These are phyloP conservation scores for Hylyphantes graminicola DNA, from an alignment of 1,140 invertebrate species.

Conservation along the genomic window DNA sequence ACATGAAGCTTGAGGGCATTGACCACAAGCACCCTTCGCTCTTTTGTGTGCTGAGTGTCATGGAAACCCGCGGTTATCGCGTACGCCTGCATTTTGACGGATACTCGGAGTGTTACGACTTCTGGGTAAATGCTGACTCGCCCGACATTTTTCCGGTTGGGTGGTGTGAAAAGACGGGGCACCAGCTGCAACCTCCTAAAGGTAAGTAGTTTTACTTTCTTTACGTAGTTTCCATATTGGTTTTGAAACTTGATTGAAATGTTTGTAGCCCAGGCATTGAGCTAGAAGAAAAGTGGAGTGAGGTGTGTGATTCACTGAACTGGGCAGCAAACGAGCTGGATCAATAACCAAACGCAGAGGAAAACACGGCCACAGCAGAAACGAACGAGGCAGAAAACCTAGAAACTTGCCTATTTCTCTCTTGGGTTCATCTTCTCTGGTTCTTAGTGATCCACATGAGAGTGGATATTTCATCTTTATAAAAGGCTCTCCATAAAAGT, in stretches of 20 bases:
- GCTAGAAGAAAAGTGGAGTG: no score
- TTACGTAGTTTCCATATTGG: neutral
- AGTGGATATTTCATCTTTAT: no score
- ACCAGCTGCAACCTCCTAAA: slow-evolving; percentile 80
- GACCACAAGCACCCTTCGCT: slow-evolving; percentile 90
- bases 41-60: slow-evolving; percentile 88
- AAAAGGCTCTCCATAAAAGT: no score
- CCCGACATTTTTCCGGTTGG: slow-evolving; percentile 90
- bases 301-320: no score
- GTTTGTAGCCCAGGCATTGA: neutral
- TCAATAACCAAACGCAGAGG: no score
- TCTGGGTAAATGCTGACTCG: slow-evolving; percentile 93
- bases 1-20: slow-evolving; percentile 94
- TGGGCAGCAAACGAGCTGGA: no score
- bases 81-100: slow-evolving; percentile 93
- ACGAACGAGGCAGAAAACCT: no score
- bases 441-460: no score
- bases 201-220: slow-evolving; percentile 68
- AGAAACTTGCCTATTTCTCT: no score
- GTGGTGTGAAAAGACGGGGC: slow-evolving; percentile 88
- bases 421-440: no score
- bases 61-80: slow-evolving; percentile 79
- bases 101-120: slow-evolving; percentile 89
- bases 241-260: slow-evolving; percentile 1
- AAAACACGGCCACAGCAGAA: no score